Conservation (phyloP, 2,888 invertebrate genomes). For the Choreutis nemorana region DNA sequence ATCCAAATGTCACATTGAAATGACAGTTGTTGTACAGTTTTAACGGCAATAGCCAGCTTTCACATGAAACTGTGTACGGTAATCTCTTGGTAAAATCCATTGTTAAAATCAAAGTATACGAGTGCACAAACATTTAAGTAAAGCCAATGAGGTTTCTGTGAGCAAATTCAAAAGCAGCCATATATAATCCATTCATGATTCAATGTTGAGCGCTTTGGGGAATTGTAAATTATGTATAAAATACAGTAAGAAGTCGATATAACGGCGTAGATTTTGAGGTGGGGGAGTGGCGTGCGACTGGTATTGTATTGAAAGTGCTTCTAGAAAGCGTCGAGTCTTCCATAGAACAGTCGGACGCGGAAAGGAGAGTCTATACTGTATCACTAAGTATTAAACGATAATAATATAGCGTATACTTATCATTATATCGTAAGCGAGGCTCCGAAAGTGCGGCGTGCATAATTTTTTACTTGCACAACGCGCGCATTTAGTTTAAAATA, state of each 20-base stretch:
- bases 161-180: not conserved
- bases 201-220: conserved; percentile 47
- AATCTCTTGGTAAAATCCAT: not conserved
- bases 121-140: not conserved
- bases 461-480: conserved; percentile 40
- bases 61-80: not conserved
- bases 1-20: conserved; percentile 8
- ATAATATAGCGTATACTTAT: conserved; percentile 58
- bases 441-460: conserved; percentile 33
- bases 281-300: conserved; percentile 58
- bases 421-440: conserved; percentile 48
- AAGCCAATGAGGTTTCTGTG: no score
- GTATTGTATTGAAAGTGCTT: conserved; percentile 58
- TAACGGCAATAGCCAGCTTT: conserved; percentile 41
- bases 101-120: not conserved
- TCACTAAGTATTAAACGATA: conserved; percentile 63
- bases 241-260: conserved; percentile 57
- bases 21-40: conserved; percentile 9
- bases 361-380: conserved; percentile 51
- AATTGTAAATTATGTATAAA: conserved; percentile 60
- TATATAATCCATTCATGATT: conserved; percentile 1
- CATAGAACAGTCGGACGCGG: conserved; percentile 62
- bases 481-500: conserved; percentile 40
- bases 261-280: conserved; percentile 44
- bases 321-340: conserved; percentile 63